Evolutionary conservation across 2,797 vertebrate species (phyloP).

Genomic region (Crocodylus rhombifer): DNA sequence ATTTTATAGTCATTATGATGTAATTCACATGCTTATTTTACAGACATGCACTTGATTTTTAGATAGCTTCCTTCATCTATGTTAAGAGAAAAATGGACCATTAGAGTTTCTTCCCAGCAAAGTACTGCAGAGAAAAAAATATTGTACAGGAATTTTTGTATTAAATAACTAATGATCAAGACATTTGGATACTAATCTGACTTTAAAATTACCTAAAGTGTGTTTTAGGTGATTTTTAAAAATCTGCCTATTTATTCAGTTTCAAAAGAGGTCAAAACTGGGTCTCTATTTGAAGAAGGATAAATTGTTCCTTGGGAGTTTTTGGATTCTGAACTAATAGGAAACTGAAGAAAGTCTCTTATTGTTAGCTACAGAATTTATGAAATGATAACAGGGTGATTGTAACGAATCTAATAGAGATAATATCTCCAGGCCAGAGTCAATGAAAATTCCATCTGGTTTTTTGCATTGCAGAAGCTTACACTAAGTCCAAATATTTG

Average conservation of each 20-base stretch:
- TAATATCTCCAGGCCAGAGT: conserved; percentile 20
- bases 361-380: conserved; percentile 32
- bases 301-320: neutral
- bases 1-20: neutral
- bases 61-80: neutral
- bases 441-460: conserved; percentile 30
- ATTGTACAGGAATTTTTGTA: neutral
- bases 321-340: neutral
- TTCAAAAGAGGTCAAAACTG: neutral
- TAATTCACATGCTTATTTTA: conserved; percentile 20
- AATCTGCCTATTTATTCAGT: neutral
- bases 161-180: neutral
- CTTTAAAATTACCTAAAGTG: neutral
- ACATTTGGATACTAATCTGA: neutral
- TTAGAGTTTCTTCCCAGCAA: neutral
- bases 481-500: neutral
- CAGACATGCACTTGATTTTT: neutral
- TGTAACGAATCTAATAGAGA: conserved; percentile 29
- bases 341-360: neutral
- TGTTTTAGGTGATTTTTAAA: neutral
- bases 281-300: neutral
- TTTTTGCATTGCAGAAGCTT: conserved; percentile 36
- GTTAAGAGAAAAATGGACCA: neutral
- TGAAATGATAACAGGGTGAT: conserved; percentile 1
- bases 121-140: neutral